Conservation (phyloP, 2,113 vertebrate species). For the Peromyscus polionotus region DNA sequence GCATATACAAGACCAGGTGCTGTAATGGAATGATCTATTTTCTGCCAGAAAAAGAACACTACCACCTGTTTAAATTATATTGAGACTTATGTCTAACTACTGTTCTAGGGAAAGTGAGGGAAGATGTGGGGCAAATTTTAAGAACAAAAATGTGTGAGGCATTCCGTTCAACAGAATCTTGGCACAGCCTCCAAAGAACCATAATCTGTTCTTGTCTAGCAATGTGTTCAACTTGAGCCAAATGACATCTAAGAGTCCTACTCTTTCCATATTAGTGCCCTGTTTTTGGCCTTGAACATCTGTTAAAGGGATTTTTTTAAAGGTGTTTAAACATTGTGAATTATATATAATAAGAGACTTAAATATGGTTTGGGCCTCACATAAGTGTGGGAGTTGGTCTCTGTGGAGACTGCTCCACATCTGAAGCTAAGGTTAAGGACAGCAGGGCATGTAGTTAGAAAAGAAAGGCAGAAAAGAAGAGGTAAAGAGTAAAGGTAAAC, state of each 20-base stretch:
- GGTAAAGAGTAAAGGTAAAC: not conserved
- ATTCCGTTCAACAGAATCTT: not conserved
- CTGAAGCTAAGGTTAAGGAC: not conserved
- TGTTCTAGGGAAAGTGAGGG: not conserved
- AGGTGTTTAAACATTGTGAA: not conserved
- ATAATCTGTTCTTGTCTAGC: not conserved
- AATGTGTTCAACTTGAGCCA: not conserved
- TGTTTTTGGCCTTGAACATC: not conserved
- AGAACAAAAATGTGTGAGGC: not conserved
- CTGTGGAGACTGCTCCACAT: not conserved
- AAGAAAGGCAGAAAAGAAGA: not conserved
- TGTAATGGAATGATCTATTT: not conserved
- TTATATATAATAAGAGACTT: not conserved
- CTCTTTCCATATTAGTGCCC: not conserved
- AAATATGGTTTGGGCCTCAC: not conserved
- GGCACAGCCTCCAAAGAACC: not conserved
- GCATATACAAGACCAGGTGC: not conserved
- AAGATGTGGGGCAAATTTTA: not conserved
- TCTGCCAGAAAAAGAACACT: not conserved
- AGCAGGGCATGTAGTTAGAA: not conserved
- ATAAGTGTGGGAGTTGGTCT: not conserved
- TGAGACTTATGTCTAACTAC: not conserved
- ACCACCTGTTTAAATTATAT: not conserved
- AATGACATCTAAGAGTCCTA: not conserved
- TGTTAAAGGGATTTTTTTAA: not conserved